phyloP scores from a whole-genome alignment of 2,797 vertebrate species.

The Pyrrhura leucotis region DNA sequence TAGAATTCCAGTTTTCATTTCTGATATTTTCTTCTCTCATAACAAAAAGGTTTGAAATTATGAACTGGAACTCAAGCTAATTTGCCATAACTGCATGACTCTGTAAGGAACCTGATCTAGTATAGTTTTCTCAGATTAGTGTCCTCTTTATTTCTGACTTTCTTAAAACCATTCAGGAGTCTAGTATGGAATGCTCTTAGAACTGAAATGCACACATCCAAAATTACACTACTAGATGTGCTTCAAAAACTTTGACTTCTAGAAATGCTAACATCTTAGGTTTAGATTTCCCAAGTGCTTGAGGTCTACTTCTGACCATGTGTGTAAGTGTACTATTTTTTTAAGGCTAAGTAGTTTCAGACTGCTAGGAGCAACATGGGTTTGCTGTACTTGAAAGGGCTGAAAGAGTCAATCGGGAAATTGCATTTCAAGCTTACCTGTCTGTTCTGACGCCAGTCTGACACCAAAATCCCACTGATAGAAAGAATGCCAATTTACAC shows the following conservation, averaged over 20 bases:
- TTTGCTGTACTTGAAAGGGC: not conserved
- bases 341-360: not conserved
- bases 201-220: not conserved
- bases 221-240: not conserved
- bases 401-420: not conserved
- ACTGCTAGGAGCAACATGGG: not conserved
- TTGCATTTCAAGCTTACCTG: not conserved
- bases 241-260: rapidly evolving
- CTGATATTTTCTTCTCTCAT: not conserved
- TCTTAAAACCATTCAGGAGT: not conserved
- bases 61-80: not conserved
- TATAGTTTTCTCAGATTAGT: not conserved
- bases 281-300: not conserved
- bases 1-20: not conserved
- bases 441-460: not conserved
- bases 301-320: not conserved
- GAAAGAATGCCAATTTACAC: not conserved
- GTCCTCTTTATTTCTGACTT: not conserved
- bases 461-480: not conserved
- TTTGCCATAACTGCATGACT: not conserved
- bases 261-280: rapidly evolving
- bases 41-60: not conserved
- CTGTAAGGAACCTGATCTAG: not conserved
- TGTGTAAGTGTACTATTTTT: not conserved
- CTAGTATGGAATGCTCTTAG: not conserved